Evolutionary conservation across 2,888 invertebrate species (phyloP), one percentile per base, ranked within the genome.

Genomic region (Caenorhabditis macrosperma): DNA sequence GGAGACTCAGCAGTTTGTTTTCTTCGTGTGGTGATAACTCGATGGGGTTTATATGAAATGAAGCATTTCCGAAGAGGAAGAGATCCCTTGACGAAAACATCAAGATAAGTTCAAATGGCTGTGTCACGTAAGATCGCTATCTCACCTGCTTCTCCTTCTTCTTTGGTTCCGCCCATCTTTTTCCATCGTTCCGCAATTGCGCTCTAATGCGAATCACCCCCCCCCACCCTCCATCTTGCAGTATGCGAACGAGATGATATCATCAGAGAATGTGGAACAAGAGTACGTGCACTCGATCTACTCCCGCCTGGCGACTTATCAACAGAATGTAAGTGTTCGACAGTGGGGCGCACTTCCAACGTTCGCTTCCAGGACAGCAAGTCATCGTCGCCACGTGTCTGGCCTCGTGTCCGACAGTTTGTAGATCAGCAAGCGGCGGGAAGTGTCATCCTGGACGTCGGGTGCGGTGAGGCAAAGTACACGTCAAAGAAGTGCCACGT

Each of bases 201-300:
- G n/a, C n/a, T n/a, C n/a, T n/a, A n/a, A n/a, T n/a, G n/a, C n/a
- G n/a, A n/a, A n/a, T n/a, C n/a, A n/a, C n/a, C n/a, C n/a, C n/a
- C n/a, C n/a, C n/a, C n/a, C n/a, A n/a, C 12, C 26, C 24, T 59
- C n/a, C 17, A 24, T 3, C 33, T 38, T 38, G 6, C 38, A 38
- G 17, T 10, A 24, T 28, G 26, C 52, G 22, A 20, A 20, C 50
- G 9, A 20, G 26, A 38, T 38, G 38, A 64, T 75, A 44, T 54
- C 17, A 28, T 54, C 74, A 10, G 75, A 69, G 10, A 60, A 26
- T 26, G 55, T 86, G 17, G 88, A 88, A 52, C 61, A 77, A 35
- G 83, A 84, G 38, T 88, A 88, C 55, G 88, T 88, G 33, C 88
- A 85, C 61, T 77, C 85, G n/a, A 87, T 87, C 28, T 88, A 88